Evolutionary conservation across 2,888 invertebrate genomes (phyloP).

Genomic region (Euplexia lucipara): DNA sequence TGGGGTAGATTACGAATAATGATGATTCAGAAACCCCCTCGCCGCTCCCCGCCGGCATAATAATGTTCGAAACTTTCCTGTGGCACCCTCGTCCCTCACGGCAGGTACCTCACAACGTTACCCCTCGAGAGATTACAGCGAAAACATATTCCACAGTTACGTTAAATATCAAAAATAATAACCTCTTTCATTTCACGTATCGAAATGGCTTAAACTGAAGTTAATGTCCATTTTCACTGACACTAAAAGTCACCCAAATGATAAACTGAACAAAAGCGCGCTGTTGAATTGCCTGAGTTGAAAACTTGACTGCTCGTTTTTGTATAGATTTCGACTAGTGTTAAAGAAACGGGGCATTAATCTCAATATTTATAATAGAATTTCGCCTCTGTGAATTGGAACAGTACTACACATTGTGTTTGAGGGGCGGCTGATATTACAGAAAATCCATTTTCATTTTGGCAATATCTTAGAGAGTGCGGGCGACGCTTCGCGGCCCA

Average conservation of each 20-base stretch:
- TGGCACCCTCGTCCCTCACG: conserved; percentile 26
- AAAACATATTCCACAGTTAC: conserved; percentile 27
- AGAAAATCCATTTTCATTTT: conserved; percentile 63
- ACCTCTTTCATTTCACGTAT: neutral
- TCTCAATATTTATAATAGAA: conserved; percentile 25
- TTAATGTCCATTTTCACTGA: neutral
- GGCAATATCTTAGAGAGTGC: conserved; percentile 61
- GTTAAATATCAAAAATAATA: neutral
- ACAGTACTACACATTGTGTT: conserved; percentile 40
- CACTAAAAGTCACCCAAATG: too few species aligned
- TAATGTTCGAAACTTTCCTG: conserved; percentile 53
- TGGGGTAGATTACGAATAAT: conserved; percentile 69
- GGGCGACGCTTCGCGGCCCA: conserved; percentile 55
- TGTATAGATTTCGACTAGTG: too few species aligned
- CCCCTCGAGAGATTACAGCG: conserved; percentile 25
- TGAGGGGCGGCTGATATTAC: conserved; percentile 56
- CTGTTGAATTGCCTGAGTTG: too few species aligned
- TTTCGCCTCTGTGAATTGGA: conserved; percentile 17
- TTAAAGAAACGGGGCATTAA: neutral
- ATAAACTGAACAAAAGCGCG: too few species aligned
- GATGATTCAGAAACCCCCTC: conserved; percentile 58
- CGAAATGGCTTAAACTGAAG: conserved; percentile 31
- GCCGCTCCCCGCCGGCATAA: conserved; percentile 31
- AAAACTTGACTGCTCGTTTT: too few species aligned
- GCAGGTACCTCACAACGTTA: conserved; percentile 8